phyloP scores from a whole-genome alignment of 1,140 invertebrate genomes.

The Bombus waltoni region DNA sequence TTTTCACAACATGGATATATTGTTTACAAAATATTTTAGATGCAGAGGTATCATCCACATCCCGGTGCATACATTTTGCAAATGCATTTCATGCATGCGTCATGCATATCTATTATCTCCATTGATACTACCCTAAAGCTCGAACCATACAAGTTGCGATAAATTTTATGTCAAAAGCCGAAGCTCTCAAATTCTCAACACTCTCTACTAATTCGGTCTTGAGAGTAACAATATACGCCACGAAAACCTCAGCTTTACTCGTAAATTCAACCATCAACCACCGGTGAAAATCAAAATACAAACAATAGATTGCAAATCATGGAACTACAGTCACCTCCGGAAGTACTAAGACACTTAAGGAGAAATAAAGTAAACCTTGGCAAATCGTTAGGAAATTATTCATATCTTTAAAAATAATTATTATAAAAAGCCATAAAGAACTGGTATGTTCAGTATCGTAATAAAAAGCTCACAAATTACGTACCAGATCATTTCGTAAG shows the following conservation, averaged over 20 bases:
- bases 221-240: neutral
- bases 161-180: neutral
- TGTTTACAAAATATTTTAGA: conserved; percentile 8
- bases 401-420: neutral
- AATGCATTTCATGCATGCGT: neutral
- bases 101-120: conserved; percentile 5
- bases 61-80: neutral
- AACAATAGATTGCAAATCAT: neutral
- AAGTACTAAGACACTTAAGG: neutral
- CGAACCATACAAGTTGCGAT: neutral
- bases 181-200: neutral
- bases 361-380: neutral
- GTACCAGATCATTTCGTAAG: no score
- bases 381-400: neutral
- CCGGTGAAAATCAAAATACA: neutral
- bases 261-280: neutral
- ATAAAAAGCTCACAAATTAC: no score
- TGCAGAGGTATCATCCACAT: neutral
- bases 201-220: neutral
- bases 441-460: no score
- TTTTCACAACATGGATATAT: neutral
- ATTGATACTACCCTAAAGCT: neutral
- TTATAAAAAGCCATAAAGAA: no score
- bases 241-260: neutral
- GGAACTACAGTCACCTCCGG: neutral